These are phyloP conservation scores for Alligator mississippiensis DNA, from an alignment of 2,113 vertebrate genomes.

Conservation along the genomic window DNA sequence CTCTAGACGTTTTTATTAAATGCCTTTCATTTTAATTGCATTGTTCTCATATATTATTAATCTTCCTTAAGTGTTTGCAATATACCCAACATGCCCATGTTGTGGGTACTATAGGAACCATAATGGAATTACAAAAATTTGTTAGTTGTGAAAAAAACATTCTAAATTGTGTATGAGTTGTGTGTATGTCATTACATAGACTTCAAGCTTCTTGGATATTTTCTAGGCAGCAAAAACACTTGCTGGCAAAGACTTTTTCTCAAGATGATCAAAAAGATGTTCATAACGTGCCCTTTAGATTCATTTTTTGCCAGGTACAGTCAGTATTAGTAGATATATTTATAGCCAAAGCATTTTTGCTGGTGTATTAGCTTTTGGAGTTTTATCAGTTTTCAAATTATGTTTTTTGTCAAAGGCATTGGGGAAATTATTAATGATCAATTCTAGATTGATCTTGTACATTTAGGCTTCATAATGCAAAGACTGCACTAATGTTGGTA, in stretches of 20 bases:
- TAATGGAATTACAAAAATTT: background rate
- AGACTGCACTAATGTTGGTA: background rate
- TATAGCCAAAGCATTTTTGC: background rate
- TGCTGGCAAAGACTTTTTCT: background rate
- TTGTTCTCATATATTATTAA: background rate
- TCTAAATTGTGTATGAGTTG: background rate
- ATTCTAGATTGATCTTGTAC: background rate
- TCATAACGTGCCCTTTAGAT: background rate
- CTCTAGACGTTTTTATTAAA: background rate
- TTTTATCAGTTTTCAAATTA: background rate
- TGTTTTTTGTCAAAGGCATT: background rate
- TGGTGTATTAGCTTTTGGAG: background rate
- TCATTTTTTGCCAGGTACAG: background rate
- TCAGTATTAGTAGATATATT: background rate
- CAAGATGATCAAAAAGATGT: background rate
- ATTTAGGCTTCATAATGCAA: background rate
- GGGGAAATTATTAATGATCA: background rate
- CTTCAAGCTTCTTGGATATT: background rate
- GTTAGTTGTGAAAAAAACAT: background rate
- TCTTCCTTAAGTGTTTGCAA: background rate
- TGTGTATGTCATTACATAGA: background rate
- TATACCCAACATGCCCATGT: background rate
- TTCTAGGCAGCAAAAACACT: background rate
- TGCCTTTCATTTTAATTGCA: background rate
- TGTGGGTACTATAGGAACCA: background rate